phyloP scores from a whole-genome alignment of 2,888 invertebrate species.

The Ceramica pisi region DNA sequence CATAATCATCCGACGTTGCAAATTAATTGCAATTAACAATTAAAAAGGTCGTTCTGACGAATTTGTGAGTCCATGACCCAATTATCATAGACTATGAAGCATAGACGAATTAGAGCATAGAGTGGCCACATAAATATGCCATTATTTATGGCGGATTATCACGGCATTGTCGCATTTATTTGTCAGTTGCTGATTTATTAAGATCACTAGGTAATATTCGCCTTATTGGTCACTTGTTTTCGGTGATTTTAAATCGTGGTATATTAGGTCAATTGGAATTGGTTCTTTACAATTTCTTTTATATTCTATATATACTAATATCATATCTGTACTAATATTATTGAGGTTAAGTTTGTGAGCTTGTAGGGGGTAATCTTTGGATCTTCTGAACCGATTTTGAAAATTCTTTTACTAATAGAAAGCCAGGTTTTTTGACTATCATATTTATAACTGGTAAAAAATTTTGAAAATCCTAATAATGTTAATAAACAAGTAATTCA shows the following conservation, averaged over 20 bases:
- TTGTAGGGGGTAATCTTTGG: too few relatives aligned
- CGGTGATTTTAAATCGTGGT: neutral
- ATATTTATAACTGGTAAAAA: too few relatives aligned
- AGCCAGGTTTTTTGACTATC: too few relatives aligned
- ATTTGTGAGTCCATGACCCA: slow-evolving; percentile 65
- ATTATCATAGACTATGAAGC: slow-evolving; percentile 52
- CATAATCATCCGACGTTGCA: slow-evolving; percentile 39
- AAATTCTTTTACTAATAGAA: too few relatives aligned
- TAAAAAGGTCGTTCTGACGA: slow-evolving; percentile 61
- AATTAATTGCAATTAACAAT: slow-evolving; percentile 63
- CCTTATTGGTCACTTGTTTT: neutral
- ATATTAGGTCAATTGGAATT: neutral
- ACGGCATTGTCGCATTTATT: slow-evolving; percentile 46
- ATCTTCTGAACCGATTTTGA: too few relatives aligned
- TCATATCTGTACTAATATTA: too few relatives aligned
- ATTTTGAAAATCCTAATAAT: too few relatives aligned
- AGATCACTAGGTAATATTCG: slow-evolving; percentile 6
- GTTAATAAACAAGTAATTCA: too few relatives aligned
- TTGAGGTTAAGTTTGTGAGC: too few relatives aligned
- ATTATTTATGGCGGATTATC: slow-evolving; percentile 52
- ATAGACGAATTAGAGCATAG: slow-evolving; percentile 43
- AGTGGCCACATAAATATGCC: slow-evolving; percentile 32
- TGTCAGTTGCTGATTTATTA: slow-evolving; percentile 41
- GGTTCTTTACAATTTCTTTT: neutral
- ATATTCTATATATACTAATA: too few relatives aligned